Evolutionary conservation across 1,140 invertebrate species (phyloP), one percentile per base, ranked within the genome.

Genomic region (Trichomalopsis sarcophagae): DNA sequence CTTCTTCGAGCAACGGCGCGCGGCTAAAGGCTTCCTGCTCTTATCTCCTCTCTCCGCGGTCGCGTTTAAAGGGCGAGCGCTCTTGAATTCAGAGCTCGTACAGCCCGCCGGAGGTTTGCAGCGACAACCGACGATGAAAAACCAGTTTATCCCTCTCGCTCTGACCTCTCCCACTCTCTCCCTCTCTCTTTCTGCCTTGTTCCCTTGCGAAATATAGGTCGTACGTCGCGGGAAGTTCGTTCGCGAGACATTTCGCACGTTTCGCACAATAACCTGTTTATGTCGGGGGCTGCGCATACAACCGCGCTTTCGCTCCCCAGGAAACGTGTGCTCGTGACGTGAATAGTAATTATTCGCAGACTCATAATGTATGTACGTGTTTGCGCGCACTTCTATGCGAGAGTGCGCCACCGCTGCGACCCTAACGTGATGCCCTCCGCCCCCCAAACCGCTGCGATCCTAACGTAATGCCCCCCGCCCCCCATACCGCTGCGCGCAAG

Each of bases 231-330:
- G 50, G 23, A 44, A 76, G 74, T 76, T 76, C n/a, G n/a, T 44
- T 50, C 77, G 76, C 33, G 76, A 27, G 76, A 68, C 77, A 68
- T 30, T 80, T 80, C 77, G 77, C 77, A 68, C 77, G 62, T 68
- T 80, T 68, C 77, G 30, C 21, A 62, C 77, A 80, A 80, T 80
- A 80, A 80, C 77, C 77, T 66, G 55, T 80, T 80, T 80, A 66
- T 62, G 77, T 50, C 77, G 77, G 50, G 68, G 27, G 23, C 10
- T 23, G 33, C 17, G 62, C 40, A 76, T 13, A 30, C 30, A 71
- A 33, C 76, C 9, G 10, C 14, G 23, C 47, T 47, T n/a, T 62
- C 55, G 33, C 30, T n/a, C 2, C 76, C 23, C 14, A n/a, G 47
- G n/a, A 55, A 55, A 21, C 40, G 66, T 21, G 33, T 81, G 68